These are phyloP conservation scores for Acromyrmex heyeri DNA, from an alignment of 1,140 invertebrate genomes.

Conservation along the genomic window DNA sequence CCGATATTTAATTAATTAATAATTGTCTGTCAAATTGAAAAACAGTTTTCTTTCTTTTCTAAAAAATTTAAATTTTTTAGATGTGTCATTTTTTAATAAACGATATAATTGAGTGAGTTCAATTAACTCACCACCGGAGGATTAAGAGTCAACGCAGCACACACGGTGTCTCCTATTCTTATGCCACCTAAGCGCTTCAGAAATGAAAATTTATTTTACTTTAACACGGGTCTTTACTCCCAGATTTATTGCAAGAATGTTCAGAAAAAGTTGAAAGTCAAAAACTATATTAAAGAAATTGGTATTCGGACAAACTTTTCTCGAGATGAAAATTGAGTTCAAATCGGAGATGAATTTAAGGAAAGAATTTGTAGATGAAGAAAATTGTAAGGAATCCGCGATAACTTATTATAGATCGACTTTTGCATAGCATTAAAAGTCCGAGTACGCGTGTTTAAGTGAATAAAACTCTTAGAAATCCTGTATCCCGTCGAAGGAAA, in stretches of 20 bases:
- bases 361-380: background rate
- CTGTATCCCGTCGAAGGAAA: background rate
- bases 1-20: no score
- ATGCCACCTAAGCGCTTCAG: background rate
- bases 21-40: no score
- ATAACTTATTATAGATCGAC: background rate
- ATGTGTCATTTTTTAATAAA: no score
- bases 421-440: background rate
- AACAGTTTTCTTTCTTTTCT: no score
- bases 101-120: no score
- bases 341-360: background rate
- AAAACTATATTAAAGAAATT: slow-evolving; percentile 23
- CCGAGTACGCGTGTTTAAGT: background rate
- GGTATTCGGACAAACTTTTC: background rate
- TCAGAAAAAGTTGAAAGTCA: background rate
- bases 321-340: no score
- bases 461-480: background rate
- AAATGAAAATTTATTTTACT: slow-evolving; percentile 22
- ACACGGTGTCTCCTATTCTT: background rate
- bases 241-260: slow-evolving; percentile 21
- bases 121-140: no score
- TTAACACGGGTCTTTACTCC: background rate
- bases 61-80: no score
- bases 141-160: background rate
- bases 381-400: background rate